Percentiles rank a stretch among this genome's conserved stretches.
Evolutionary conservation across 1,140 invertebrate species (phyloP).

Genomic region (Stegodyphus dumicola): DNA sequence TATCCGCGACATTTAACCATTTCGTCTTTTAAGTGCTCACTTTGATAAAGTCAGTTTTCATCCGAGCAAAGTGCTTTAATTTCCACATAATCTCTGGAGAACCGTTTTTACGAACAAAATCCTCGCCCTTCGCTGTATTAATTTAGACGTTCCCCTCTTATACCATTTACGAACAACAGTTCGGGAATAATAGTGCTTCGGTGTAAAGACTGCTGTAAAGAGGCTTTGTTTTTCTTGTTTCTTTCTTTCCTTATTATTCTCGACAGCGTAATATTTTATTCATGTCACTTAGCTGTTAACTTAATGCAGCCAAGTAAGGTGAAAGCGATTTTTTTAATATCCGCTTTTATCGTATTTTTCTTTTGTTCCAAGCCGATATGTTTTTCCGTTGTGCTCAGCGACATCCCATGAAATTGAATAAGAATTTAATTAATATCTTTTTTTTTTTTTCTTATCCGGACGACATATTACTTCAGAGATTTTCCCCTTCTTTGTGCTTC

Average conservation of each 20-base stretch:
- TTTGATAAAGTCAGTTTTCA: conserved; percentile 18
- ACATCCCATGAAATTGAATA: conserved; percentile 19
- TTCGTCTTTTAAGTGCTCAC: conserved; percentile 20
- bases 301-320: conserved; percentile 55
- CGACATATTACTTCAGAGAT: neutral
- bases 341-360: conserved; percentile 30
- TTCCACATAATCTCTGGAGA: conserved; percentile 18
- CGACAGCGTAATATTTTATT: conserved; percentile 54
- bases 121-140: conserved; percentile 1
- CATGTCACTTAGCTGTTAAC: conserved; percentile 56
- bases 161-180: neutral
- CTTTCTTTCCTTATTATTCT: conserved; percentile 24
- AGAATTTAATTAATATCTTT: conserved; percentile 56
- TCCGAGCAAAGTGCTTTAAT: conserved; percentile 15
- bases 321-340: conserved; percentile 51
- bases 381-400: neutral
- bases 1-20: conserved; percentile 33
- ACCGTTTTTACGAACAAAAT: conserved; percentile 18
- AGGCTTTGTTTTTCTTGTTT: conserved; percentile 24
- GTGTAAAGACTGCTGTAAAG: neutral
- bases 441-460: conserved; percentile 3
- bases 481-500: neutral
- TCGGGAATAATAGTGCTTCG: neutral
- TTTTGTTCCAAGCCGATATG: conserved; percentile 17
- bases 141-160: conserved; percentile 14